A percentile compares a stretch with the other conserved stretches of the same genome.
These are phyloP conservation scores for Xanthia togata DNA, from an alignment of 2,888 invertebrate species.

Conservation along the genomic window DNA sequence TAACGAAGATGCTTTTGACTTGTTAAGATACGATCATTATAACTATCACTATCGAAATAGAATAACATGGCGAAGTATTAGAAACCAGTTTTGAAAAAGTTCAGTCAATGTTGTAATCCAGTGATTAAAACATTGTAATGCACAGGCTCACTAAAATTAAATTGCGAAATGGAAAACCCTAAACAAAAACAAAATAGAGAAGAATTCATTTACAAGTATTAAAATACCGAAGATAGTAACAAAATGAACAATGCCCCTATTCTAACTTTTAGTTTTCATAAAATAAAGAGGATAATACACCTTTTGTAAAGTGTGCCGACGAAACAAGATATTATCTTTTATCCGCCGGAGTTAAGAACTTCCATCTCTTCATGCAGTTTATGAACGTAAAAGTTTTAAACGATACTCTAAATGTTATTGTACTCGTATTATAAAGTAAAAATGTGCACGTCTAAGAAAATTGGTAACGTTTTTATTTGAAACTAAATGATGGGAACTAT, in stretches of 20 bases:
- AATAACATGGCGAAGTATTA: not conserved
- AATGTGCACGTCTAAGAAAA: constrained; percentile 18
- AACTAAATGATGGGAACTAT: not conserved
- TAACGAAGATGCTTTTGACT: not conserved
- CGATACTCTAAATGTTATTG: constrained; percentile 50
- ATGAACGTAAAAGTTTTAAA: constrained; percentile 59
- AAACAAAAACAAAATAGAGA: constrained; percentile 20
- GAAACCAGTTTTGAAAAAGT: not conserved
- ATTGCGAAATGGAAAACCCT: not conserved
- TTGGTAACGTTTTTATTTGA: not conserved
- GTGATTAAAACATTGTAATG: not conserved
- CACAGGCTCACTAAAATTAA: not conserved
- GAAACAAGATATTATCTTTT: constrained; percentile 60
- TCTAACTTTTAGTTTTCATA: constrained; percentile 52
- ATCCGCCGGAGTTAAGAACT: constrained; percentile 56
- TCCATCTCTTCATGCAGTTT: constrained; percentile 51
- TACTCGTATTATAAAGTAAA: constrained; percentile 33
- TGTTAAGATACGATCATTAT: not conserved
- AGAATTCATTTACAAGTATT: constrained; percentile 18
- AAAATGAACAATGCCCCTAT: constrained; percentile 37
- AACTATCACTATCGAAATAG: no score
- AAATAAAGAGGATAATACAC: constrained; percentile 55
- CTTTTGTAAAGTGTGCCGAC: constrained; percentile 52
- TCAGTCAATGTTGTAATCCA: not conserved
- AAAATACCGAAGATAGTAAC: constrained; percentile 38